Evolutionary conservation across 1,140 invertebrate species (phyloP).

Genomic region (Brachionus plicatilis): DNA sequence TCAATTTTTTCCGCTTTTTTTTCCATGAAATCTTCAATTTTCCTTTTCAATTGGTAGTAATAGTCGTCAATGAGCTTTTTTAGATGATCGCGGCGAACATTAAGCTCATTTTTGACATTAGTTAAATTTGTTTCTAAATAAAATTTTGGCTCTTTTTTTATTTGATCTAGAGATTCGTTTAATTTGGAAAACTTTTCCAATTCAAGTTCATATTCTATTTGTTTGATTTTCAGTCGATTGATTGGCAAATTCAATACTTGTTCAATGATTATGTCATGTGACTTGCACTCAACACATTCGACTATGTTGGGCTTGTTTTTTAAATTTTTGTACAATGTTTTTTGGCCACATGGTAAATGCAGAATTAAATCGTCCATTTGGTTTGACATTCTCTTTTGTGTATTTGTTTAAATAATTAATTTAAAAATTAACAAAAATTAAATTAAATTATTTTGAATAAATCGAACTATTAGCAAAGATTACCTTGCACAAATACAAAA

Average conservation of each 20-base stretch:
- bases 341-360: neutral
- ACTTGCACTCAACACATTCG: neutral
- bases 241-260: neutral
- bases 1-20: neutral
- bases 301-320: neutral
- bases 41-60: neutral
- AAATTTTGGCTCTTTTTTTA: neutral
- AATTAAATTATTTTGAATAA: neutral
- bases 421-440: too few relatives aligned
- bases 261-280: neutral
- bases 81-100: neutral
- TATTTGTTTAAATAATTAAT: too few relatives aligned
- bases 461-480: neutral
- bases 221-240: neutral
- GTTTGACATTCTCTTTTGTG: neutral
- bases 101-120: neutral
- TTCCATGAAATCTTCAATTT: neutral
- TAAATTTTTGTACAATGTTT: neutral
- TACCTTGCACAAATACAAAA: neutral
- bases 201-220: neutral
- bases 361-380: neutral
- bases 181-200: neutral
- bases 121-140: neutral
- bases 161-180: neutral
- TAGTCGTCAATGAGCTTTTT: neutral